Evolutionary conservation across 2,797 vertebrate genomes (phyloP).

Genomic region (Myotis findleyi): DNA sequence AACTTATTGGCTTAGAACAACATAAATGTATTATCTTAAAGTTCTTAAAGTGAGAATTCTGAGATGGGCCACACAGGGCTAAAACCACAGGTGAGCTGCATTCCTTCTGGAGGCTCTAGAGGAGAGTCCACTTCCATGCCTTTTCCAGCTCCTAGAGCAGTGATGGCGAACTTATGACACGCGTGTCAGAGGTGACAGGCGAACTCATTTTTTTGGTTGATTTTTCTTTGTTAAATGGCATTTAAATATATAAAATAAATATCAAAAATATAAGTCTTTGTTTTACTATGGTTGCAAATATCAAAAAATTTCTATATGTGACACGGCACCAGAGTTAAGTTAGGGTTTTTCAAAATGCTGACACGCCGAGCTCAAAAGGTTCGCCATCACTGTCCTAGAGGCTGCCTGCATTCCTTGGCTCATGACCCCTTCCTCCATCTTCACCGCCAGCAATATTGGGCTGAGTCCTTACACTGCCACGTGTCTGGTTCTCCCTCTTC

Average conservation of each 20-base stretch:
- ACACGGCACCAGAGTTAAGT: too few relatives aligned
- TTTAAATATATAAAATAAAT: too few relatives aligned
- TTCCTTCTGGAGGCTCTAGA: neutral
- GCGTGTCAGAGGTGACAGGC: too few relatives aligned
- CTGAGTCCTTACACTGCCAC: neutral
- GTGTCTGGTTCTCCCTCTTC: neutral
- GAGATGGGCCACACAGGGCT: neutral
- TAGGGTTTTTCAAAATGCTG: too few relatives aligned
- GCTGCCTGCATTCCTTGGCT: neutral
- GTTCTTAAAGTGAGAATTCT: neutral
- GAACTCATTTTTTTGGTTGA: too few relatives aligned
- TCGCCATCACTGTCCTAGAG: neutral
- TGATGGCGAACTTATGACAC: too few relatives aligned
- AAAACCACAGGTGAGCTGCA: neutral
- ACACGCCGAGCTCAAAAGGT: too few relatives aligned
- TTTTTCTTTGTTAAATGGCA: too few relatives aligned
- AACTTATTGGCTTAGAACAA: neutral
- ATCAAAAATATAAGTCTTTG: too few relatives aligned
- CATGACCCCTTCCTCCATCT: neutral
- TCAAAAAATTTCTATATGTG: too few relatives aligned
- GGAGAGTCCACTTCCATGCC: neutral
- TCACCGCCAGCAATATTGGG: neutral
- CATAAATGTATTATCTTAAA: neutral
- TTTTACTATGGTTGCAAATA: too few relatives aligned
- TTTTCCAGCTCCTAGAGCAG: neutral